Base-by-base conservation (phyloP, 2,888 invertebrate genomes). In the Pegoplata infirma region DNA sequence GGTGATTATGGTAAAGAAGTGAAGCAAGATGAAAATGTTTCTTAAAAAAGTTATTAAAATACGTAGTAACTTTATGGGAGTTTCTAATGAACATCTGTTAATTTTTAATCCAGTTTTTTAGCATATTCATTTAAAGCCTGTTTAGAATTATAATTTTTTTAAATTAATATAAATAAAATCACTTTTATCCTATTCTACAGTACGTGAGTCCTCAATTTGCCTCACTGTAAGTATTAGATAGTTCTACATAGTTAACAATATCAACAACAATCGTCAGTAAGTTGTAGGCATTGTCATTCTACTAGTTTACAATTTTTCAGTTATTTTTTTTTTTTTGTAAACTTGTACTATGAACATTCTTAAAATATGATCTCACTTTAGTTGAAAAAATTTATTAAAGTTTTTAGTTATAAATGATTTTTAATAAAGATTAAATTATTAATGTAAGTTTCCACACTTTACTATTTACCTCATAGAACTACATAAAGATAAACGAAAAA, bases 1-100 rank as follows among this genome's bases (percentile, higher is more conserved):
- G 66, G 80, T 10, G 82, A 85, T 2, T 85, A 87, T 58, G 84
- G 81, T 1, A 81, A 81, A 3, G 83, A 83, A 0, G 84, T 79
- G 5, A 68, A 25, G 6, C 44, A 59, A 5, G 46, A 66, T 2
- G 49, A 72, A 46, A 64, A 25, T 53, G 17, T 1, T 28, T 32
- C 53, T n/a, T n/a, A 7, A 63, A 67, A 19, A 40, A 40, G 4
- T 25, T 44, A 12, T 21, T 75, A 14, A 66, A 68, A 17, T 61
- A n/a, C n/a, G n/a, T n/a, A n/a, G n/a, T n/a, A n/a, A n/a, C n/a
- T n/a, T n/a, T n/a, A n/a, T n/a, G n/a, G n/a, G n/a, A n/a, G n/a
- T n/a, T n/a, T n/a, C n/a, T n/a, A n/a, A n/a, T n/a, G n/a, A n/a
- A n/a, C n/a, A n/a, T n/a, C n/a, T n/a, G n/a, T n/a, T n/a, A n/a